Evolutionary conservation across 2,888 invertebrate genomes (phyloP).

Genomic region (Augochlorella aurata): DNA sequence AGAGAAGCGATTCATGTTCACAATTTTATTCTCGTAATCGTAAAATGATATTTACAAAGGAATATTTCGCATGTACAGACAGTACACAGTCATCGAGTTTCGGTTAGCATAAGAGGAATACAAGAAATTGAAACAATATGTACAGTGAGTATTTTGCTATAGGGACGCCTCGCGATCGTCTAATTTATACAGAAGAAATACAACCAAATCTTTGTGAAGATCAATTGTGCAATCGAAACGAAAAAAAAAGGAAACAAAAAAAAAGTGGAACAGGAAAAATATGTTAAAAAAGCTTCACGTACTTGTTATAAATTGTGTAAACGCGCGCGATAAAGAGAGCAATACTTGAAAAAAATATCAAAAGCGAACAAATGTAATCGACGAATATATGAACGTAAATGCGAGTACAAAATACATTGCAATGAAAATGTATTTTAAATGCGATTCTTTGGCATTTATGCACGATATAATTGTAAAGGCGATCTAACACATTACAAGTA

Average conservation of each 20-base stretch:
- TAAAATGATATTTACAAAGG: slow-evolving; percentile 72
- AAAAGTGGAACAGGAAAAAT: not conserved
- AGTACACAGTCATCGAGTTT: slow-evolving; percentile 61
- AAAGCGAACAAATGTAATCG: slow-evolving; percentile 33
- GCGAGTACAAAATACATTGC: slow-evolving; percentile 63
- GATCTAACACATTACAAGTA: slow-evolving; percentile 48
- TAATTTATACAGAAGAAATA: slow-evolving; percentile 44
- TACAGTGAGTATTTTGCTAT: slow-evolving; percentile 62
- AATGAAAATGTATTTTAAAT: slow-evolving; percentile 73
- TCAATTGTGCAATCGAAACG: slow-evolving; percentile 23
- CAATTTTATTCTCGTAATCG: slow-evolving; percentile 70
- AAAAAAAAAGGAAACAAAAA: not conserved
- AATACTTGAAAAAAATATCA: slow-evolving; percentile 15
- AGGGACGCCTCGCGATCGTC: slow-evolving; percentile 40
- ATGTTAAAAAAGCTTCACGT: slow-evolving; percentile 1
- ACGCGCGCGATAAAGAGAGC: slow-evolving; percentile 6
- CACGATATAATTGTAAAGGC: slow-evolving; percentile 59
- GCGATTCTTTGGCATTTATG: slow-evolving; percentile 79
- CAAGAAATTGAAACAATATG: slow-evolving; percentile 55
- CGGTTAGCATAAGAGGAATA: slow-evolving; percentile 40
- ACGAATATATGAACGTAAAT: slow-evolving; percentile 58
- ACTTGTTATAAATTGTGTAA: slow-evolving; percentile 17
- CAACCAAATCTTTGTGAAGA: slow-evolving; percentile 14
- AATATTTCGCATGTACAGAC: slow-evolving; percentile 63
- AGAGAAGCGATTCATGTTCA: slow-evolving; percentile 32